phyloP scores from a whole-genome alignment of 1,140 invertebrate species.

The Drosophila fuyamai region DNA sequence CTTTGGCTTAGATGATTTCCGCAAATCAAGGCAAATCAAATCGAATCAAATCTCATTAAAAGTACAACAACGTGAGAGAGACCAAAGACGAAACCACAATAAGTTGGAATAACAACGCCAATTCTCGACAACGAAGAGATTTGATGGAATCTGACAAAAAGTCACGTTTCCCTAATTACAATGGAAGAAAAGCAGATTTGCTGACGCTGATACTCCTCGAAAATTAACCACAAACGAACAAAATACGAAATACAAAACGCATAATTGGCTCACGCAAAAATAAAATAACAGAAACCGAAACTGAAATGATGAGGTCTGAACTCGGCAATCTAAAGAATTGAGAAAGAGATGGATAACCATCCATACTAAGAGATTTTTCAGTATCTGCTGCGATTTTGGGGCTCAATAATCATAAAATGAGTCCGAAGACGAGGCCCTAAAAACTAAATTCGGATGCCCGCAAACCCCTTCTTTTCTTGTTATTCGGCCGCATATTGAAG shows the following conservation, averaged over 20 bases:
- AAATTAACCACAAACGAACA: slow-evolving; percentile 66
- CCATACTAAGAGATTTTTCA: slow-evolving; percentile 25
- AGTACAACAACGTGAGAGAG: slow-evolving; percentile 61
- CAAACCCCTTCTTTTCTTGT: slow-evolving; percentile 37
- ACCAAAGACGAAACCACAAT: slow-evolving; percentile 54
- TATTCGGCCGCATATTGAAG: slow-evolving; percentile 56
- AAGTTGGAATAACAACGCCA: slow-evolving; percentile 70
- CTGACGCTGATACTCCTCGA: slow-evolving; percentile 3
- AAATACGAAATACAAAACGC: slow-evolving; percentile 74
- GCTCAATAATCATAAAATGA: slow-evolving; percentile 77
- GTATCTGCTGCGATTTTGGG: slow-evolving; percentile 36
- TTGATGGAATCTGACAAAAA: slow-evolving; percentile 79
- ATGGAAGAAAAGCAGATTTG: slow-evolving; percentile 70
- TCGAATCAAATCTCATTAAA: slow-evolving; percentile 62
- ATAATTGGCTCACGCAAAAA: slow-evolving; percentile 84
- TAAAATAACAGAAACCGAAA: slow-evolving; percentile 42
- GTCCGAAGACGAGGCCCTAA: slow-evolving; percentile 41
- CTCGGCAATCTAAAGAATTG: slow-evolving; percentile 65
- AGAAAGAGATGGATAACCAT: slow-evolving; percentile 67
- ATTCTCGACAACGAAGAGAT: slow-evolving; percentile 58
- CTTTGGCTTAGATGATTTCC: slow-evolving; percentile 59
- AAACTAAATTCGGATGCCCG: slow-evolving; percentile 61
- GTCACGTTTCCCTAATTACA: slow-evolving; percentile 83
- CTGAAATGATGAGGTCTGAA: slow-evolving; percentile 36
- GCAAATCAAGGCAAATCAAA: slow-evolving; percentile 71